These are phyloP conservation scores for Napeogenes inachia DNA, from an alignment of 2,888 invertebrate species.

Conservation along the genomic window DNA sequence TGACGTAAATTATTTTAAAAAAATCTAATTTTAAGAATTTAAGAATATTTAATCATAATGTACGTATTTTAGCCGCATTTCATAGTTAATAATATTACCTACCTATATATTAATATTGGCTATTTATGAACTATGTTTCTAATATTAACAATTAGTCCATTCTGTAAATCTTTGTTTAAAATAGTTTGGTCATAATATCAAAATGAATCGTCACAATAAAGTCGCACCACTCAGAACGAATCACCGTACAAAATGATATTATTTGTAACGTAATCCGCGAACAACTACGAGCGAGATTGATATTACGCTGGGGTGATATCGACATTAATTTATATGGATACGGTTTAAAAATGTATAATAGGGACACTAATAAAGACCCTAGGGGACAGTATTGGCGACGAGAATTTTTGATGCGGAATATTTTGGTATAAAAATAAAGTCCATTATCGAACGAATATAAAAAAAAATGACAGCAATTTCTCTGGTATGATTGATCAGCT, in stretches of 20 bases:
- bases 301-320: conserved; percentile 74
- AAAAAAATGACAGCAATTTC: too few species aligned
- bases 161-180: too few species aligned
- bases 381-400: conserved; percentile 40
- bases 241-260: conserved; percentile 77
- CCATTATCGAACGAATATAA: too few species aligned
- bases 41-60: too few species aligned
- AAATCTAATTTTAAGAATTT: conserved; percentile 8
- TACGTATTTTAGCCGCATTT: too few species aligned
- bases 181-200: conserved; percentile 37
- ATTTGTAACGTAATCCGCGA: conserved; percentile 77
- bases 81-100: too few species aligned
- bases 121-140: too few species aligned
- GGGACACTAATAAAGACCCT: conserved; percentile 71
- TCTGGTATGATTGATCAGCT: conserved; percentile 53
- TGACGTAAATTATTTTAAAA: background rate
- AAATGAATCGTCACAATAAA: conserved; percentile 34
- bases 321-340: conserved; percentile 78
- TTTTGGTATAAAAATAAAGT: background rate
- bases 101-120: too few species aligned
- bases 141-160: too few species aligned
- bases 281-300: conserved; percentile 72
- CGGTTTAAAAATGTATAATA: conserved; percentile 78
- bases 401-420: conserved; percentile 49
- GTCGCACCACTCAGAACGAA: conserved; percentile 72